Evolutionary conservation across 2,888 invertebrate genomes (phyloP), one percentile per base, ranked within the genome.

Genomic region (Junonia oenone): DNA sequence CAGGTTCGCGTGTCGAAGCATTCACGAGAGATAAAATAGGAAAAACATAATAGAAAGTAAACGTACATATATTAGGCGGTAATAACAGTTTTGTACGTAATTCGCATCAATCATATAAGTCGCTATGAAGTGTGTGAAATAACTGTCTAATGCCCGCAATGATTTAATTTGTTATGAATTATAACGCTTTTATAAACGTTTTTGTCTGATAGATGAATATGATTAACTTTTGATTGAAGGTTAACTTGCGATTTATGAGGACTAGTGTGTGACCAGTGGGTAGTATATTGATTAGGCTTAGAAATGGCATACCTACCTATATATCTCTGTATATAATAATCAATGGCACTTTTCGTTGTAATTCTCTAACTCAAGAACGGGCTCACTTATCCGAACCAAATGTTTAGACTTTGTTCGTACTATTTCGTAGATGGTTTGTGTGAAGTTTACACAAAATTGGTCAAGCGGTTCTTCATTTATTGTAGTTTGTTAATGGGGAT

Each of bases 21-120:
- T 55, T 49, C 56, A 56, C 52, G 48, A 48, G 45, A 52, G 58
- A 56, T 49, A 45, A 52, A 55, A 47, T 6, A 43, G 46, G 52
- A 37, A 46, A 51, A 26, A 40, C 22, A 51, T 47, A 47, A 47
- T 56, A 59, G 59, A 59, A 59, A 59, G 59, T 59, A 51, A 54
- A 59, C 13, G 53, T 40, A 22, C 19, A 47, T 13, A n/a, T 19
- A 29, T 51, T n/a, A 13, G 17, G 27, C 45, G 29, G 43, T 49
- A 52, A 55, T 55, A 52, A 51, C 51, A 35, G 13, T 49, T 52
- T 52, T 40, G 40, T 53, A 47, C n/a, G 22, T 40, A 40, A 59
- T 58, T 58, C 49, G 27, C 56, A 56, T 59, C 55, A 56, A 59
- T 59, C 56, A 59, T 29, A n/a, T n/a, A n/a, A n/a, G n/a, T 46